Conservation (phyloP, 2,113 vertebrate genomes). For the Crypturellus undulatus region DNA sequence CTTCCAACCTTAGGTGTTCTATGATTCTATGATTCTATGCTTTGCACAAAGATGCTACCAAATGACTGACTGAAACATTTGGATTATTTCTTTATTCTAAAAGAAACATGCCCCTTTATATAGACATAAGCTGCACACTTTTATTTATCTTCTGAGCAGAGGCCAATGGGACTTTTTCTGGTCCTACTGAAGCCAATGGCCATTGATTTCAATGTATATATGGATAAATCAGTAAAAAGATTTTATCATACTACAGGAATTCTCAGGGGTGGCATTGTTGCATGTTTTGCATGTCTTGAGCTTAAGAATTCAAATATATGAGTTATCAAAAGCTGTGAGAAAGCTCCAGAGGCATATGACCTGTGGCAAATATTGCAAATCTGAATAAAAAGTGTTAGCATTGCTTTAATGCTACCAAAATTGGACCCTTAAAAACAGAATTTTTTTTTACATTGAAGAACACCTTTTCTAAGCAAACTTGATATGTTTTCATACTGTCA, state of each 20-base stretch:
- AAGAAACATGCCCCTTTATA: not conserved
- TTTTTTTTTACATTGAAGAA: not conserved
- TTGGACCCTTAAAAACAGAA: not conserved
- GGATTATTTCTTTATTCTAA: not conserved
- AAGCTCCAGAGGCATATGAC: not conserved
- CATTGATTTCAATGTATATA: not conserved
- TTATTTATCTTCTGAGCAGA: not conserved
- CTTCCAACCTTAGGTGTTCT: too few species aligned
- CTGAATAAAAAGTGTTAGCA: not conserved
- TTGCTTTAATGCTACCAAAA: not conserved
- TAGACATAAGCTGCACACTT: not conserved
- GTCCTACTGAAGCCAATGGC: not conserved
- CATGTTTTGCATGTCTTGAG: not conserved
- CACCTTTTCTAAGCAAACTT: not conserved
- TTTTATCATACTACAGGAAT: not conserved
- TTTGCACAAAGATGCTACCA: not conserved
- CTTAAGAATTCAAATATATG: not conserved
- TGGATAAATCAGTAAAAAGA: not conserved
- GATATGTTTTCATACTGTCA: conserved; percentile 21
- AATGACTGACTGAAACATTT: not conserved
- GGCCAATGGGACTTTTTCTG: not conserved
- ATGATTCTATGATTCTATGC: too few species aligned
- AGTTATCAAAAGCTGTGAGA: not conserved
- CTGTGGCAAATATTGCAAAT: not conserved
- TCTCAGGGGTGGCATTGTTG: not conserved